A percentile compares a stretch with the other conserved stretches of the same genome.
phyloP scores from a whole-genome alignment of 2,113 vertebrate species.

The Crypturellus undulatus region DNA sequence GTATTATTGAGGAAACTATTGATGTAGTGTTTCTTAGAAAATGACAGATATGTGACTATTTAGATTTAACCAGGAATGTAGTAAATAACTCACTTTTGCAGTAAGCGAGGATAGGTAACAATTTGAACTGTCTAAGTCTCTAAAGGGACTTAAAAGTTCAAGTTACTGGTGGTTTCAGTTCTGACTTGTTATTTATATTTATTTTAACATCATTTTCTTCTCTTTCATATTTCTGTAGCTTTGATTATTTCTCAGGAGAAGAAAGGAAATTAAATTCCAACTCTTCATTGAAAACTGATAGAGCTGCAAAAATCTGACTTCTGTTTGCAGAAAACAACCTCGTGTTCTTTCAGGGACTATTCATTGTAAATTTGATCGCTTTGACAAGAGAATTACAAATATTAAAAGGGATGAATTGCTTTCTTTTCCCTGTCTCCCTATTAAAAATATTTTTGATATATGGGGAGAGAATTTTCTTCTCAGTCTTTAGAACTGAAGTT shows the following conservation, averaged over 20 bases:
- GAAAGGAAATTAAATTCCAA: neutral
- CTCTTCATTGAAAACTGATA: neutral
- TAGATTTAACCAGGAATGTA: neutral
- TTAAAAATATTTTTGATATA: neutral
- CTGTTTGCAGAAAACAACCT: neutral
- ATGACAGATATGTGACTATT: neutral
- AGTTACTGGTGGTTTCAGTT: neutral
- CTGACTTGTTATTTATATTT: neutral
- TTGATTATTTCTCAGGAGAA: rapidly evolving
- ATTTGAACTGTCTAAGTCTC: neutral
- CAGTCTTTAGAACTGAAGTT: neutral
- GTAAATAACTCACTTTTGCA: neutral
- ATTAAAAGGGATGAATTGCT: neutral
- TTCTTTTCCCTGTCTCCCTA: neutral
- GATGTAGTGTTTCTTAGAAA: neutral
- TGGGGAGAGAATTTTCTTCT: neutral
- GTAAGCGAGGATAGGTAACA: neutral
- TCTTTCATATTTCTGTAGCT: neutral
- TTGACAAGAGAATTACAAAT: neutral
- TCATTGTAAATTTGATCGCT: neutral
- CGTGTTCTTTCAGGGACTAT: neutral
- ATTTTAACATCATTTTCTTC: neutral
- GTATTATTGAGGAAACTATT: neutral
- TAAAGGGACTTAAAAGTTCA: neutral
- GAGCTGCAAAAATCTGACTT: neutral